Conservation (phyloP, 2,797 vertebrate species). For the Hemibagrus guttatus region DNA sequence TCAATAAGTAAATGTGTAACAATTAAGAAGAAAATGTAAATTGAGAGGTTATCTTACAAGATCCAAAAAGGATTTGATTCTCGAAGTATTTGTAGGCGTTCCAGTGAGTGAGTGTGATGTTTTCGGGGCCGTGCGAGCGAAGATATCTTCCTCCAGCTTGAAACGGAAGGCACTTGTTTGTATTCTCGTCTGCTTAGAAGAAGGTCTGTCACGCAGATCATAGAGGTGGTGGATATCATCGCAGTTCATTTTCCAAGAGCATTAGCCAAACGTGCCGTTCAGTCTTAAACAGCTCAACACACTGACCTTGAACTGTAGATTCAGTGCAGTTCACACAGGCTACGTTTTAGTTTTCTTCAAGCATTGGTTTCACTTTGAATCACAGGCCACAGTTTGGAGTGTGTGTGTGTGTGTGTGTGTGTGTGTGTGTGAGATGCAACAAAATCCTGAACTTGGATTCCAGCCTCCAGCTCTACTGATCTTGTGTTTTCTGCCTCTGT, state of each 20-base stretch:
- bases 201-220: not conserved
- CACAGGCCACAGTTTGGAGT: constrained; percentile 3
- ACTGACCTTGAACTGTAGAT: constrained; percentile 21
- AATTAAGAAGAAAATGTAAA: too few relatives aligned
- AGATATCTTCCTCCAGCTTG: not conserved
- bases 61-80: too few relatives aligned
- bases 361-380: not conserved
- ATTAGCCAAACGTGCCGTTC: constrained; percentile 3
- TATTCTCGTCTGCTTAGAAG: constrained; percentile 2
- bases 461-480: constrained; percentile 38
- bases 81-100: not conserved
- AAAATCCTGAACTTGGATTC: constrained; percentile 43
- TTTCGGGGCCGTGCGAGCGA: not conserved
- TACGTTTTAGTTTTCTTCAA: not conserved
- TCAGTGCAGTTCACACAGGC: not conserved
- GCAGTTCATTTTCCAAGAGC: constrained; percentile 18
- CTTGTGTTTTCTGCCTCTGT: constrained; percentile 47
- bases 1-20: not conserved
- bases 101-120: not conserved
- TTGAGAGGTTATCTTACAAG: too few relatives aligned
- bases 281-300: constrained; percentile 19
- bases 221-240: constrained; percentile 19
- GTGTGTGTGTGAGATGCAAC: too few relatives aligned
- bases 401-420: too few relatives aligned
- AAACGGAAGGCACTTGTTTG: constrained; percentile 1